A percentile compares a stretch with the other conserved stretches of the same genome.
These are phyloP conservation scores for Epizoanthus illoricatus DNA, from an alignment of 92 coral and sea anemone species.

Conservation along the genomic window DNA sequence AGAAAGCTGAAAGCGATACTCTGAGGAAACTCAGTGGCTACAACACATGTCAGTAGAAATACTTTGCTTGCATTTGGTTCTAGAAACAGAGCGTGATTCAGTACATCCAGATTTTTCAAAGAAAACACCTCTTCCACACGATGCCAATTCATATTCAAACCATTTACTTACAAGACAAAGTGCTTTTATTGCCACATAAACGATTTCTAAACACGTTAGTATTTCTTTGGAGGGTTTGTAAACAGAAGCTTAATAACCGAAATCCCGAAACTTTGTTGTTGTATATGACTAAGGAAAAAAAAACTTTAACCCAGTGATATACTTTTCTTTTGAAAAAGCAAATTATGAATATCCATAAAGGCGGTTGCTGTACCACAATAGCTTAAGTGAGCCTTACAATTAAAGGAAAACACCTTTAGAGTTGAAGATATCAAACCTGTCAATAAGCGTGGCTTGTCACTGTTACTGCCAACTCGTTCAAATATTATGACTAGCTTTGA, in stretches of 20 bases:
- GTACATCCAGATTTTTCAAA: neutral
- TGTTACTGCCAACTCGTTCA: slow-evolving; percentile 9
- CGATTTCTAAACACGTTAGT: slow-evolving; percentile 44
- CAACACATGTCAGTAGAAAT: neutral
- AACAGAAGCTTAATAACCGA: slow-evolving; percentile 1
- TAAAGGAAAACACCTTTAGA: slow-evolving; percentile 2
- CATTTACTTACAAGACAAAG: slow-evolving; percentile 54
- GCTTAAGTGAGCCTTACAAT: slow-evolving; percentile 16
- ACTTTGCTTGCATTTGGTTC: neutral
- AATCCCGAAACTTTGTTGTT: neutral
- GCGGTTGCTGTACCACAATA: neutral
- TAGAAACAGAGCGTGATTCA: slow-evolving; percentile 18
- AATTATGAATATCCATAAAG: neutral
- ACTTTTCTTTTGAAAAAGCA: neutral
- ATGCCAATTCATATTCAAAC: slow-evolving; percentile 46
- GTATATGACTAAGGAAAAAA: neutral
- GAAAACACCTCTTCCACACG: slow-evolving; percentile 21
- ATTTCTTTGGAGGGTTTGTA: slow-evolving; percentile 25
- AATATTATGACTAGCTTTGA: slow-evolving; percentile 25
- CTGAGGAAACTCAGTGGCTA: no score
- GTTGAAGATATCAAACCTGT: slow-evolving; percentile 20
- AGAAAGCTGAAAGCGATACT: no score
- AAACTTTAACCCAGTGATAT: neutral
- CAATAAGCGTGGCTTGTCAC: slow-evolving; percentile 28
- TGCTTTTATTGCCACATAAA: slow-evolving; percentile 61